Percentiles rank a stretch among this genome's conserved stretches.
Evolutionary conservation across 2,888 invertebrate species (phyloP).

Genomic region (Dorcus parallelipipedus): DNA sequence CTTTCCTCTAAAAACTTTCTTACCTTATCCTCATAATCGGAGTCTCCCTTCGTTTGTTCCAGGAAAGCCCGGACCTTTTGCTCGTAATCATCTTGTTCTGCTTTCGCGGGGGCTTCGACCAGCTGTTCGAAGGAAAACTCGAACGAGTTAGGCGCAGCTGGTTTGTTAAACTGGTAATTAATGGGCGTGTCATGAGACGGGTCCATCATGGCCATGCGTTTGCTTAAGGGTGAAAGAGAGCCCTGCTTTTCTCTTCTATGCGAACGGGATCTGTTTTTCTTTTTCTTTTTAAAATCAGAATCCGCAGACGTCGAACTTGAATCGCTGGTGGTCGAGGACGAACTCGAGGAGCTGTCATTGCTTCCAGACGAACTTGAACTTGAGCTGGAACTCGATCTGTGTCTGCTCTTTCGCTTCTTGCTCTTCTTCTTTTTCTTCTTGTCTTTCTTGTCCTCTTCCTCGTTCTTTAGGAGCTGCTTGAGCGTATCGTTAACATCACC

Average conservation of each 20-base stretch:
- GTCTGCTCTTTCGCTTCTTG: conserved; percentile 63
- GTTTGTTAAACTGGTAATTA: conserved; percentile 70
- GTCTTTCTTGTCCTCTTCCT: conserved; percentile 56
- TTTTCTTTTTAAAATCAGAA: conserved; percentile 53
- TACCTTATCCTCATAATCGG: conserved; percentile 81
- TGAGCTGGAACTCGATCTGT: conserved; percentile 54
- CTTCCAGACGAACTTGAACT: conserved; percentile 48
- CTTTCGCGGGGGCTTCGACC: conserved; percentile 41
- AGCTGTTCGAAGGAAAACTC: conserved; percentile 54
- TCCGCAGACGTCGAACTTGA: conserved; percentile 68
- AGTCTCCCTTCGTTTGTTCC: conserved; percentile 74
- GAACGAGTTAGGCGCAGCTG: conserved; percentile 53
- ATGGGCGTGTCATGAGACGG: conserved; percentile 53
- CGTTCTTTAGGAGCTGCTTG: conserved; percentile 59
- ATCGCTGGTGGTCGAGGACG: conserved; percentile 53
- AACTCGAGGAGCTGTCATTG: conserved; percentile 59
- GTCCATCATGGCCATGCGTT: conserved; percentile 74
- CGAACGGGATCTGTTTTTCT: conserved; percentile 58
- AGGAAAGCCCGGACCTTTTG: conserved; percentile 65
- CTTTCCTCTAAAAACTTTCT: conserved; percentile 83
- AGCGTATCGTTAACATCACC: conserved; percentile 64
- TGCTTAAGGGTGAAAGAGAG: conserved; percentile 77
- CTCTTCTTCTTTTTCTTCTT: conserved; percentile 63
- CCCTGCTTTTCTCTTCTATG: conserved; percentile 60
- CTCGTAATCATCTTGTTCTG: conserved; percentile 62